These are phyloP conservation scores for Phyllopteryx taeniolatus DNA, from an alignment of 2,113 vertebrate species.

Conservation along the genomic window DNA sequence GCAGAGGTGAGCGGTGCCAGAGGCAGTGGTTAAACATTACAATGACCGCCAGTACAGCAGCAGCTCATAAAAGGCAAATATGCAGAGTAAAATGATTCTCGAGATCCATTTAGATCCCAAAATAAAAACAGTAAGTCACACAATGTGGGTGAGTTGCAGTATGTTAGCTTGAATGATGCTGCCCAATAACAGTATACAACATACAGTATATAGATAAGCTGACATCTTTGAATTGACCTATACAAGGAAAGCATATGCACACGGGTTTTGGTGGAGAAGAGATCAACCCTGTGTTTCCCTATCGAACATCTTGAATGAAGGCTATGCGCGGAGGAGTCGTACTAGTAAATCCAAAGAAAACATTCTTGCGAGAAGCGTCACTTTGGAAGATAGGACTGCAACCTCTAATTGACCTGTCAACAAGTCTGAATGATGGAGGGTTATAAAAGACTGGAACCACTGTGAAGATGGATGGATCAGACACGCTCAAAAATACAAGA, in stretches of 20 bases:
- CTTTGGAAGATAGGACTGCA: constrained; percentile 25
- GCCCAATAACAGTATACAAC: background rate
- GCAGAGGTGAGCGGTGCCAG: constrained; percentile 16
- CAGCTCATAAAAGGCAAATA: constrained; percentile 19
- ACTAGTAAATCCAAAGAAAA: constrained; percentile 29
- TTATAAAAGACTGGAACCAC: constrained; percentile 20
- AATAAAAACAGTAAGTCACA: constrained; percentile 1
- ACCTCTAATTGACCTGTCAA: constrained; percentile 39
- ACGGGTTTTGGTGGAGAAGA: constrained; percentile 10
- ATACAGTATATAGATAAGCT: background rate
- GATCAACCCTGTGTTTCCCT: constrained; percentile 6
- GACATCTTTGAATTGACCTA: constrained; percentile 6
- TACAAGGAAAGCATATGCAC: constrained; percentile 9
- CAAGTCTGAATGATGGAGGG: constrained; percentile 35
- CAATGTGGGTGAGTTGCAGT: background rate
- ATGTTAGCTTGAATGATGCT: constrained; percentile 1
- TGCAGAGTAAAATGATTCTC: background rate
- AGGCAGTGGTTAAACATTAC: constrained; percentile 28
- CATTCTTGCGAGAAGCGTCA: constrained; percentile 9
- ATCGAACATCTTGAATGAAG: constrained; percentile 17
- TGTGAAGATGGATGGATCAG: constrained; percentile 18
- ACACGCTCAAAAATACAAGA: constrained; percentile 18
- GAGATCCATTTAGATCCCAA: constrained; percentile 19
- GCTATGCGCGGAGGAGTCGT: constrained; percentile 9
- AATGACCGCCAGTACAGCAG: constrained; percentile 23